These are phyloP conservation scores for Saxicola maurus DNA, from an alignment of 2,797 vertebrate genomes.

Conservation along the genomic window DNA sequence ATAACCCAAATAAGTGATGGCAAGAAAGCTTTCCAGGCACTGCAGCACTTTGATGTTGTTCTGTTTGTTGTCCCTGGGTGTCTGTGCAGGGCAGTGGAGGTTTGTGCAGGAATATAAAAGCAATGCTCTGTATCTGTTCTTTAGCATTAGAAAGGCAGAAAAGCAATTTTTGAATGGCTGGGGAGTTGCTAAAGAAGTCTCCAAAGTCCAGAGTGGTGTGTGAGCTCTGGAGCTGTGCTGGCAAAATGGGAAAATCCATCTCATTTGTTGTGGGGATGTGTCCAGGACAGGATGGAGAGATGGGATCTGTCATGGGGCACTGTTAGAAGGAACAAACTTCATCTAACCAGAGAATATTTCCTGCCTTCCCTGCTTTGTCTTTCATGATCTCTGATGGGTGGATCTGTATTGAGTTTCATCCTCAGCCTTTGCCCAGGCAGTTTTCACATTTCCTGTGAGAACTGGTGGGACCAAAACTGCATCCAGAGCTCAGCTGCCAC, in stretches of 20 bases:
- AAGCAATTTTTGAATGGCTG: not conserved
- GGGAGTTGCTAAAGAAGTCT: not conserved
- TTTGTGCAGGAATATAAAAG: not conserved
- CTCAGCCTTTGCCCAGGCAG: not conserved
- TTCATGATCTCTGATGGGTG: not conserved
- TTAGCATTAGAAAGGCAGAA: not conserved
- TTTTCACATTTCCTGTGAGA: slow-evolving; percentile 5
- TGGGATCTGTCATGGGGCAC: not conserved
- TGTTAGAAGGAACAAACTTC: not conserved
- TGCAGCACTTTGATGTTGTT: not conserved
- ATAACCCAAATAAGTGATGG: not conserved
- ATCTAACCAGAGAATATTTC: not conserved
- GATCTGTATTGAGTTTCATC: not conserved
- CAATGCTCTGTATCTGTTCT: not conserved
- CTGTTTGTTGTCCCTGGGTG: not conserved
- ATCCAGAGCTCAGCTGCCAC: not conserved
- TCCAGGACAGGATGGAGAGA: not conserved
- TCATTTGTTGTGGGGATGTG: not conserved
- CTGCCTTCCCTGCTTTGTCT: not conserved
- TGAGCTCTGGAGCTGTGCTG: not conserved
- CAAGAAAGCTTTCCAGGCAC: not conserved
- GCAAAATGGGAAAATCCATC: not conserved
- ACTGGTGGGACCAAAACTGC: not conserved
- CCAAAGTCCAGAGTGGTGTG: not conserved
- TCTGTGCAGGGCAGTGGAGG: not conserved